Evolutionary conservation across 2,888 invertebrate species (phyloP).

Genomic region (Therioaphis trifolii): DNA sequence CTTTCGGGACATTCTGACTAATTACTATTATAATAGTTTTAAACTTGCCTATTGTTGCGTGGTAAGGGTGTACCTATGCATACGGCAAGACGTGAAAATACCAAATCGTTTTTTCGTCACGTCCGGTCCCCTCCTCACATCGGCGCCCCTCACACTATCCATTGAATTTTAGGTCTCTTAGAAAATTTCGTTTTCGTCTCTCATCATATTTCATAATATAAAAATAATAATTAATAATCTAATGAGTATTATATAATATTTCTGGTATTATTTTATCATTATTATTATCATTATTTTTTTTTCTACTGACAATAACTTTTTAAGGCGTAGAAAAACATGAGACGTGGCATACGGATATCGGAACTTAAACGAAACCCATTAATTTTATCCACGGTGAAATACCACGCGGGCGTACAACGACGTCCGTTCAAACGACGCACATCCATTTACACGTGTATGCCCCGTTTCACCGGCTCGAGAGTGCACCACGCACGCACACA

Average conservation of each 20-base stretch:
- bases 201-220: neutral
- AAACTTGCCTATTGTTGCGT: neutral
- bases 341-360: neutral
- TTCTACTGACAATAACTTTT: constrained; percentile 5
- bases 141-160: too few relatives aligned
- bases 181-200: neutral
- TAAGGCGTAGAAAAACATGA: neutral
- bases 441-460: constrained; percentile 30
- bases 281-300: neutral
- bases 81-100: too few relatives aligned
- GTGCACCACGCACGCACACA: neutral
- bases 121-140: too few relatives aligned
- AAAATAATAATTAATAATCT: too few relatives aligned
- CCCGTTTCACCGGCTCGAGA: neutral
- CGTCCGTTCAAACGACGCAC: constrained; percentile 1
- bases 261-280: too few relatives aligned
- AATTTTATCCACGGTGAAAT: constrained; percentile 11
- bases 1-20: too few relatives aligned
- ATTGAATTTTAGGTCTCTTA: too few relatives aligned
- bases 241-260: too few relatives aligned
- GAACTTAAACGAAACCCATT: constrained; percentile 36
- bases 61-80: neutral
- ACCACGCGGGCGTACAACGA: neutral
- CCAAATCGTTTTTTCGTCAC: too few relatives aligned
- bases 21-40: too few relatives aligned